Conservation (phyloP, 1,140 invertebrate genomes). For the Trichomalopsis sarcophagae region DNA sequence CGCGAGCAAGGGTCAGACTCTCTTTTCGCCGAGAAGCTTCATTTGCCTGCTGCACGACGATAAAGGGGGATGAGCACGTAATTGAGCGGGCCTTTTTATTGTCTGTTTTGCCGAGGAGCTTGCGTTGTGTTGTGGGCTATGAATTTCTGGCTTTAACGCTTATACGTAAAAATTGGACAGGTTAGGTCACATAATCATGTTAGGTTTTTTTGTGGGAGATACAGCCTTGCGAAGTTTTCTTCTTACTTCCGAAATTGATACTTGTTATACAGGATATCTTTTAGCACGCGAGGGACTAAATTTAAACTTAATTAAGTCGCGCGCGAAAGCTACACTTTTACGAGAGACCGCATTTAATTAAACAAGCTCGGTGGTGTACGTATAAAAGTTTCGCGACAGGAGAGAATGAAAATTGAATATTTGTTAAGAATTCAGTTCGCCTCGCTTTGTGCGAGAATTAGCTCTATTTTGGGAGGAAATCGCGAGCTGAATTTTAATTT, state of each 20-base stretch:
- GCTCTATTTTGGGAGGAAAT: background rate
- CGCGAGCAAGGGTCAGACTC: background rate
- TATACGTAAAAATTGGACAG: too few relatives aligned
- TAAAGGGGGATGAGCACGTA: background rate
- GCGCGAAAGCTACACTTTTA: background rate
- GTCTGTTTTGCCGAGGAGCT: background rate
- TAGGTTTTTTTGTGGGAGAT: too few relatives aligned
- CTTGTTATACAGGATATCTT: background rate
- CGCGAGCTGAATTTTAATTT: background rate
- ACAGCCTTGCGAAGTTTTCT: too few relatives aligned
- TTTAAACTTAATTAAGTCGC: conserved; percentile 13
- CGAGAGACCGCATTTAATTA: conserved; percentile 3
- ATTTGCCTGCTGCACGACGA: conserved; percentile 5
- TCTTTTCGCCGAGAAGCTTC: background rate
- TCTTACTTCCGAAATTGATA: background rate
- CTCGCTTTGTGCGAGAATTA: background rate
- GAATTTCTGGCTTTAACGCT: too few relatives aligned
- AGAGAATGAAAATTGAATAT: background rate
- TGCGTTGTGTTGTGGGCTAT: background rate
- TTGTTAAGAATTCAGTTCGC: background rate
- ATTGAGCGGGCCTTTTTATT: conserved; percentile 3
- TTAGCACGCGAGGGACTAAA: background rate
- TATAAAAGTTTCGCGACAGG: background rate
- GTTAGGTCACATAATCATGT: too few relatives aligned
- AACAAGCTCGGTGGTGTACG: background rate